These are phyloP conservation scores for Tympanoctomys barrerae DNA, from an alignment of 2,797 vertebrate genomes.

Conservation along the genomic window DNA sequence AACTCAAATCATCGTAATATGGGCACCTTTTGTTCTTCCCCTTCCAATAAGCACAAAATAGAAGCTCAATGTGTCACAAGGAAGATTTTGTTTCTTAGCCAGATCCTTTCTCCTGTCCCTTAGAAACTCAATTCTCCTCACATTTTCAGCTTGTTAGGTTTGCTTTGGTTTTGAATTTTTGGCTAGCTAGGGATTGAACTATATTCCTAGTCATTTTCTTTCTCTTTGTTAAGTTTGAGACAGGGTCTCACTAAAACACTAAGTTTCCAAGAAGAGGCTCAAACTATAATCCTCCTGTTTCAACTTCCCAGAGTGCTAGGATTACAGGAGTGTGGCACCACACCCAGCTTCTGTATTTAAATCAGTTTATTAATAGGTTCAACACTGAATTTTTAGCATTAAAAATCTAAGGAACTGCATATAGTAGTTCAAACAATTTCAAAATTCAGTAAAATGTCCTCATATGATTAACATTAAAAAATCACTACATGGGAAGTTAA, in stretches of 20 bases:
- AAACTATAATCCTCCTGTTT: neutral
- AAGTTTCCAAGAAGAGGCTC: neutral
- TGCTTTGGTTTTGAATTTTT: neutral
- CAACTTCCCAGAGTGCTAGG: neutral
- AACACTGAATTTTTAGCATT: constrained; percentile 1
- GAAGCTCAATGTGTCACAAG: neutral
- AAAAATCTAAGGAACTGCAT: neutral
- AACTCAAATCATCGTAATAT: neutral
- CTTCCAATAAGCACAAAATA: neutral
- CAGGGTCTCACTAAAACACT: neutral
- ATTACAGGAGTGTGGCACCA: neutral
- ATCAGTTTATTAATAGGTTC: neutral
- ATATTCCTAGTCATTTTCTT: neutral
- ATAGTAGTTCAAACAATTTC: constrained; percentile 49
- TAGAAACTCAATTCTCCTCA: constrained; percentile 50
- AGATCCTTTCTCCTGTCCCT: neutral
- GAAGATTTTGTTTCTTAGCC: neutral
- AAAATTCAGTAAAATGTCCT: neutral
- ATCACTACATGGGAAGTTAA: neutral
- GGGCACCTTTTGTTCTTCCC: neutral
- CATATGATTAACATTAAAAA: constrained; percentile 2
- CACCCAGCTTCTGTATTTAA: neutral
- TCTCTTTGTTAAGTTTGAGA: neutral
- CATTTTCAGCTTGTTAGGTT: neutral
- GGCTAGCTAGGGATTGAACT: neutral